phyloP scores from a whole-genome alignment of 2,113 vertebrate species.

The Geothlypis trichas region DNA sequence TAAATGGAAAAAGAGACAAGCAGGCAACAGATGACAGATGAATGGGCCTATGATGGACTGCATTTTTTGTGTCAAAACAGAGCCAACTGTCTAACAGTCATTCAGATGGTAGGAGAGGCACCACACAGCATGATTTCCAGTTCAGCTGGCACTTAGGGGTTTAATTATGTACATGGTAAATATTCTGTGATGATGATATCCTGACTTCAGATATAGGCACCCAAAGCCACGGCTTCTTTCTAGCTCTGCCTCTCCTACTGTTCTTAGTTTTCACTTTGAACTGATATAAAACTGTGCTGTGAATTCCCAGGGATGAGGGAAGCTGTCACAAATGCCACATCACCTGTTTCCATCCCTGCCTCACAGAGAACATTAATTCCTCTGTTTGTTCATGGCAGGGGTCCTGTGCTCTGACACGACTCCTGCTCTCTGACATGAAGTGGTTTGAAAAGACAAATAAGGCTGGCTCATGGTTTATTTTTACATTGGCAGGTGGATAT shows the following conservation, averaged over 20 bases:
- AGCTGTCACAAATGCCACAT: neutral
- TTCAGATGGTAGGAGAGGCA: constrained; percentile 50
- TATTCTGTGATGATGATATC: neutral
- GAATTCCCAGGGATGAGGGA: neutral
- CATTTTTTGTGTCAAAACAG: constrained; percentile 61
- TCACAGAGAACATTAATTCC: neutral
- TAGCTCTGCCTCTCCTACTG: constrained; percentile 9
- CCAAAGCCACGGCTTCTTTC: constrained; percentile 18
- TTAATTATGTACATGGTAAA: constrained; percentile 56
- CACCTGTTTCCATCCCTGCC: neutral
- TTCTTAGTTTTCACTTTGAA: constrained; percentile 39
- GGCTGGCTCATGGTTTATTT: neutral
- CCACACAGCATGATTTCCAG: constrained; percentile 53
- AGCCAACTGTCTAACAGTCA: constrained; percentile 60
- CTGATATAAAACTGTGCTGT: neutral
- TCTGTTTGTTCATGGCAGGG: neutral
- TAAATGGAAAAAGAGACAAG: constrained; percentile 59
- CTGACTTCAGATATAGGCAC: neutral
- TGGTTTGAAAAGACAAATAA: constrained; percentile 3
- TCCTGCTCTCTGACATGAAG: neutral
- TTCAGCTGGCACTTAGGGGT: constrained; percentile 46
- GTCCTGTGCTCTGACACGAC: neutral
- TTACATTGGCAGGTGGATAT: neutral
- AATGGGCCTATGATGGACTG: constrained; percentile 62
- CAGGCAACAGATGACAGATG: constrained; percentile 65